Evolutionary conservation across 2,797 vertebrate species (phyloP), one percentile per base, ranked within the genome.

Genomic region (Vipera ursinii): DNA sequence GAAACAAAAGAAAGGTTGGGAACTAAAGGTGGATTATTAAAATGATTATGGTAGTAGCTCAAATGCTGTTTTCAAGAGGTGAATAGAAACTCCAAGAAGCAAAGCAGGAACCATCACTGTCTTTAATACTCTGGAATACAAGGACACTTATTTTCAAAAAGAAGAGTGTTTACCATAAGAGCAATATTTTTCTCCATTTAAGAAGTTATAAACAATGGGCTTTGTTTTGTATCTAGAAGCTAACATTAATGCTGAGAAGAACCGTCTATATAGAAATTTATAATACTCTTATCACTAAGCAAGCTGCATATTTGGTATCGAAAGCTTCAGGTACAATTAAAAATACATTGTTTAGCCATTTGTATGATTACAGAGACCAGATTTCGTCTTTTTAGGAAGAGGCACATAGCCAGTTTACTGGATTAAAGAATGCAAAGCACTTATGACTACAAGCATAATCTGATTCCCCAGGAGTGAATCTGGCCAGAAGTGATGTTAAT

Each of bases 11-110:
- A 32, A 38, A 24, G 38, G 28, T n/a, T 51, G 38, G 12, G 17
- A 8, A 15, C n/a, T 59, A 56, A 17, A 59, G 55, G 15, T 44
- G 26, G 24, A 0, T 32, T 85, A 69, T 32, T 85, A 69, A 94
- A 90, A 57, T 85, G 86, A 90, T 92, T 91, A n/a, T 89, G 48
- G n/a, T 1, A 85, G 38, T n/a, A 78, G 26, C n/a, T 90, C 57
- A 48, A 26, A 60, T 59, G 22, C 13, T 85, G 13, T 28, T 60
- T 60, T 89, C 15, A 38, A 90, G 22, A 38, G 20, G n/a, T 53
- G 55, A 20, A 8, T 44, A 32, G 63, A 56, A 59, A n/a, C 20
- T 28, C 28, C 51, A 22, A 32, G 3, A 56, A 44, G 14, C 38
- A 48, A 53, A 32, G 32, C 32, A 32, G 63, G 28, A 60, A 60